Evolutionary conservation across 1,140 invertebrate species (phyloP), one percentile per base, ranked within the genome.

Genomic region (Penaeus vannamei): DNA sequence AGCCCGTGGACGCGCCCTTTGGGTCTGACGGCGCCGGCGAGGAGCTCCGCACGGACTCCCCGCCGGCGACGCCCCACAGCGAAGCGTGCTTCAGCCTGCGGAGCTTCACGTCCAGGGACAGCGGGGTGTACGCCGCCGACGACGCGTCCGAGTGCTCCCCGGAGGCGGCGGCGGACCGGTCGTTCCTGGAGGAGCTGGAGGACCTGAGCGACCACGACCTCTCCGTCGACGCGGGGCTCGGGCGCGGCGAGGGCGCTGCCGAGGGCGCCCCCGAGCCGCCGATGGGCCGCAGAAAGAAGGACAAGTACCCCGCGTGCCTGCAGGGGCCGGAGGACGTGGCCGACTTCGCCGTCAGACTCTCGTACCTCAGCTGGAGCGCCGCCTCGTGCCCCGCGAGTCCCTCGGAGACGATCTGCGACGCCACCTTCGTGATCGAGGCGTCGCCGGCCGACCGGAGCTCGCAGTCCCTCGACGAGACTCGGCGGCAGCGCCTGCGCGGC

Each of bases 81-180:
- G 72, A 76, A 17, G 72, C 72, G 19, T 76, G 29, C 26, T 76
- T 29, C 12, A 76, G 72, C 72, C 17, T 76, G 4, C 72, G 72
- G 42, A 76, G 72, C 26, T 76, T 29, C 72, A 29, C 72, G 14
- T 76, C 72, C 72, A 76, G 72, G 26, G 72, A 76, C 22, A 76
- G 72, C n/a, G 72, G 72, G 4, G 42, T 76, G 42, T 76, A 29
- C 42, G 72, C 72, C 42, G 42, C n/a, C 22, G 72, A 76, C 42
- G 72, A 76, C 20, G n/a, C 42, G 42, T 76, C 72, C 19, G 72
- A 76, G 29, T 22, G 29, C 1, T 36, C 42, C 29, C 72, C 72
- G 42, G 72, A 76, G n/a, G 42, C n/a, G 17, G 29, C 29, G 19
- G 42, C 42, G 20, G 72, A 76, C n/a, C 72, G 72, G 4, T 76